Evolutionary conservation across 1,140 invertebrate species (phyloP).

Genomic region (Dreissena rostriformis): DNA sequence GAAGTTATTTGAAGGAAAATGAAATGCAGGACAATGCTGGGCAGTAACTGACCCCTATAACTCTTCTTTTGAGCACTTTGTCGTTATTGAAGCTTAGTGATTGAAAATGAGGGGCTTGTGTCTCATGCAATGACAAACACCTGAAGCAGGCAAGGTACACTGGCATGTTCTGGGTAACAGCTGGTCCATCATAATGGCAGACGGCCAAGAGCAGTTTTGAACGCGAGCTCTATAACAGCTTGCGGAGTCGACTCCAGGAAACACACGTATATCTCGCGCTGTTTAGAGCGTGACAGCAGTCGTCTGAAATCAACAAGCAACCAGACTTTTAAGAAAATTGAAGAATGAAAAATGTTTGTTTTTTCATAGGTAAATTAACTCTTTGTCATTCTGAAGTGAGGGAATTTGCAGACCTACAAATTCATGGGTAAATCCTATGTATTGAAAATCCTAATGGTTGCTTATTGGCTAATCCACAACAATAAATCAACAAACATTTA

Average conservation of each 20-base stretch:
- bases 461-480: too few species aligned
- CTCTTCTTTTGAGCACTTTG: background rate
- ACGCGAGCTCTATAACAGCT: constrained; percentile 80
- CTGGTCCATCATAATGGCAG: constrained; percentile 29
- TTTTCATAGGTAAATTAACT: too few species aligned
- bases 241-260: constrained; percentile 80
- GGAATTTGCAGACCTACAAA: too few species aligned
- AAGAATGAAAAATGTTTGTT: too few species aligned
- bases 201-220: constrained; percentile 76
- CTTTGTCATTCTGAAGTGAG: too few species aligned
- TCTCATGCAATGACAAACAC: background rate
- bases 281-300: constrained; percentile 36
- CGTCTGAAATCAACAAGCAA: constrained; percentile 17
- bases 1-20: too few species aligned
- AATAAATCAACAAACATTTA: too few species aligned
- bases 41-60: background rate
- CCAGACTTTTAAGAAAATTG: background rate
- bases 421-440: too few species aligned
- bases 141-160: background rate
- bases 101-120: background rate
- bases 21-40: too few species aligned
- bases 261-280: constrained; percentile 80
- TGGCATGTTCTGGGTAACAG: background rate
- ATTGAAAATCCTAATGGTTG: too few species aligned
- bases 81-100: background rate